Evolutionary conservation across 2,888 invertebrate genomes (phyloP).

Genomic region (Volucella bombylans): DNA sequence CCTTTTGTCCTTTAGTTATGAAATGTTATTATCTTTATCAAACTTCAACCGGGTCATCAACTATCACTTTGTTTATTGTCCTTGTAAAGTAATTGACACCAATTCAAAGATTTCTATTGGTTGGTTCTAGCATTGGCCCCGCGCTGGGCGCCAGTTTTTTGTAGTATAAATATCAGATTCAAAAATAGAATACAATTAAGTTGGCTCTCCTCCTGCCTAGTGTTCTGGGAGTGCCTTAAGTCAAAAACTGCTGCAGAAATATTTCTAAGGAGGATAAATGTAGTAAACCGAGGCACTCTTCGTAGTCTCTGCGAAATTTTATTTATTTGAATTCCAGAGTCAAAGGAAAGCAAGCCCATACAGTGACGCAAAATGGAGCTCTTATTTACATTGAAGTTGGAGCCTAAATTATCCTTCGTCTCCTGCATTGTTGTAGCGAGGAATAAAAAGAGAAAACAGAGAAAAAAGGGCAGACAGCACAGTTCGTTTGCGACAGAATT

Average conservation of each 20-base stretch:
- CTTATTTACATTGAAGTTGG: conserved; percentile 34
- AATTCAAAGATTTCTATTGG: conserved; percentile 25
- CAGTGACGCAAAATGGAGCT: neutral
- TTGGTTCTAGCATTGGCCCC: neutral
- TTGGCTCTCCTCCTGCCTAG: neutral
- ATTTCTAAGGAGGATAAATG: neutral
- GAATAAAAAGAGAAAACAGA: neutral
- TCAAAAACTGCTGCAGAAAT: neutral
- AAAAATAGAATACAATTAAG: neutral
- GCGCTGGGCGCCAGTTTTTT: conserved; percentile 40
- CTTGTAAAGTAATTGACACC: too few species aligned
- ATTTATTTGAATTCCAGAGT: neutral
- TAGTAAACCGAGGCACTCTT: conserved; percentile 10
- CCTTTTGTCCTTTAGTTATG: too few species aligned
- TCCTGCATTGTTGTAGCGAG: conserved; percentile 21
- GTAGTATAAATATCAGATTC: neutral
- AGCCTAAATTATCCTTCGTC: conserved; percentile 33
- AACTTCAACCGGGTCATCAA: too few species aligned
- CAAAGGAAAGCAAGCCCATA: conserved; percentile 12
- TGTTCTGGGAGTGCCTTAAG: neutral
- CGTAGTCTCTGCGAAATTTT: conserved; percentile 1
- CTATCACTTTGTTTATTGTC: too few species aligned
- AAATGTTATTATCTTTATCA: too few species aligned
- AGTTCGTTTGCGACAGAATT: conserved; percentile 56
- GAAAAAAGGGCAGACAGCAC: conserved; percentile 23